Percentiles rank a stretch among this genome's conserved stretches.
Evolutionary conservation across 2,797 vertebrate species (phyloP).

Genomic region (Smutsia gigantea): DNA sequence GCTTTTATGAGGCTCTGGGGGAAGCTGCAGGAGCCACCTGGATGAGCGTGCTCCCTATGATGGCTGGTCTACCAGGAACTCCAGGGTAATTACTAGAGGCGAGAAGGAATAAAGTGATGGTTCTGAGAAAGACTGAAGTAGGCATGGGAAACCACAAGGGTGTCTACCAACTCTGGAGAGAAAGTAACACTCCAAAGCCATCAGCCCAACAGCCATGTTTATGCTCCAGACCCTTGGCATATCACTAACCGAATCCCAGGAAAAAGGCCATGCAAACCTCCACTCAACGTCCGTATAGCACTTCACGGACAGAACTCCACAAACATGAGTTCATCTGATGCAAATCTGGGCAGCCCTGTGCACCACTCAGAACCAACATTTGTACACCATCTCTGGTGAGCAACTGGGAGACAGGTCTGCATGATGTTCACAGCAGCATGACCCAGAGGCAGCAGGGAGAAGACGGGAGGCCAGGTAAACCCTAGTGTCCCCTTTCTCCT

Average conservation of each 20-base stretch:
- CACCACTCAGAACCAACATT: background rate
- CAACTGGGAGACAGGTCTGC: background rate
- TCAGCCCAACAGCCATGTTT: background rate
- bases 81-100: background rate
- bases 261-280: background rate
- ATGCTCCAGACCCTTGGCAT: background rate
- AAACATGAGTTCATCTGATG: fast-evolving
- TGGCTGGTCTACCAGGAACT: background rate
- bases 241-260: background rate
- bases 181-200: background rate
- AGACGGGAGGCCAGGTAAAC: background rate
- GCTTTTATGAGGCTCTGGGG: background rate
- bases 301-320: too few relatives aligned
- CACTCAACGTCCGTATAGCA: background rate
- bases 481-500: background rate
- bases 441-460: too few relatives aligned
- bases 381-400: background rate
- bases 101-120: background rate
- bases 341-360: fast-evolving
- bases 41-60: too few relatives aligned
- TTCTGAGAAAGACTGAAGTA: background rate
- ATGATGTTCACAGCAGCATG: fast-evolving
- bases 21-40: background rate
- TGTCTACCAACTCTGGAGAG: too few relatives aligned
- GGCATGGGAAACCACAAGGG: background rate